Evolutionary conservation across 53 echinoderm and acorn worm species (phyloP), one percentile per base, ranked within the genome.

Genomic region (Echinarachnius parma): DNA sequence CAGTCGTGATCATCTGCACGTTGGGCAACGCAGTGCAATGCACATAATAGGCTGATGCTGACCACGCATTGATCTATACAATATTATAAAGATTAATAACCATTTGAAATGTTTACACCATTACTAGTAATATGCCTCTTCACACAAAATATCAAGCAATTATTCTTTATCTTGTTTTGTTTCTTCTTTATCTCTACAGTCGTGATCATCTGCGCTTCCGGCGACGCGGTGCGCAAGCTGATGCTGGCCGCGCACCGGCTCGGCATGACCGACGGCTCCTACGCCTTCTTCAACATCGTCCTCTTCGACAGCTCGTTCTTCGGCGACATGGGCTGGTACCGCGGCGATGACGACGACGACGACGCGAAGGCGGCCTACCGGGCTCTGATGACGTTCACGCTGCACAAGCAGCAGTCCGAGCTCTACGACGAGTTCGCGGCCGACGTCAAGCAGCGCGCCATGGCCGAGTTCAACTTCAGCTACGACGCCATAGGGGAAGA

Each of bases 261-360:
- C 3, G 85, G 81, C 25, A 96, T 96, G 96, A 87, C 88, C 14
- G 75, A 79, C 57, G 90, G 90, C 14, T 91, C 91, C 46, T 96
- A 96, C 45, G 96, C 90, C 15, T 96, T 96, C 76, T 91, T 96
- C 78, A 96, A 90, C 82, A 84, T 96, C 62, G 84, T 84, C 55
- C 91, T 91, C 26, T 96, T 91, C 64, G 96, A 96, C 37, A 96
- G 96, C 69, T 84, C 84, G 9, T 96, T 91, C 55, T 96, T 96
- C 46, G 96, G 91, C 14, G 59, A 79, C 75, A 50, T 53, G 28
- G 80, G 85, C 27, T 96, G 96, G 96, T 31, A 80, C 46, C 80
- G 87, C 28, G 79, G 83, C 13, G 93, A 93, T 36, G 86, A 75
- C 18, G 16, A 60, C 18, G 87, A 96, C 66, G 77, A 78, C 4